Conservation (phyloP, 2,888 invertebrate species). For the Steinernema scapterisci region DNA sequence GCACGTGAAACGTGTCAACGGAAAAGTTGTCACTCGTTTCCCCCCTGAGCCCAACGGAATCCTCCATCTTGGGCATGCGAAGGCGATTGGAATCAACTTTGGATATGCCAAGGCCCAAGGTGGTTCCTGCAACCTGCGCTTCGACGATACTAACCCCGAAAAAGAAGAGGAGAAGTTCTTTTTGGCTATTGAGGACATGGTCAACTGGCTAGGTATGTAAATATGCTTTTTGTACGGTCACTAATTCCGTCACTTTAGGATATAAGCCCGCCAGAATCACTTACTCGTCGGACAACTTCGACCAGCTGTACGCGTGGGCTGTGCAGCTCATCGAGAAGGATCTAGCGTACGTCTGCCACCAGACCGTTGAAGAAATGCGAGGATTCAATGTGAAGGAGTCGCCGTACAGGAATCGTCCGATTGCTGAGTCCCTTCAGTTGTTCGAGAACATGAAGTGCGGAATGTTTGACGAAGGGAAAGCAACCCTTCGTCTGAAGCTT, state of each 20-base stretch:
- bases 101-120: constrained; percentile 89
- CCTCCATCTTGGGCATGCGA: constrained; percentile 97
- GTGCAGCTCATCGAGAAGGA: constrained; percentile 82
- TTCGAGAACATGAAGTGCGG: constrained; percentile 99
- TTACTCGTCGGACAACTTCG: constrained; percentile 96
- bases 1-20: constrained; percentile 84
- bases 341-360: constrained; percentile 95
- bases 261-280: constrained; percentile 90
- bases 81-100: constrained; percentile 99
- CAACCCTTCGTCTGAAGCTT: constrained; percentile 91
- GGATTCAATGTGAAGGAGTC: constrained; percentile 93
- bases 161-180: constrained; percentile 99
- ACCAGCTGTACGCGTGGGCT: constrained; percentile 91
- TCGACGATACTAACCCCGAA: constrained; percentile 99
- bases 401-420: constrained; percentile 88
- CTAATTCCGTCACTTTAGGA: constrained; percentile 70
- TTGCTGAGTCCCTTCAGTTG: constrained; percentile 83
- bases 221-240: neutral
- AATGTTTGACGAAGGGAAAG: constrained; percentile 91
- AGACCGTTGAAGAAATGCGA: constrained; percentile 85
- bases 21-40: constrained; percentile 87
- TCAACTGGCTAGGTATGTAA: constrained; percentile 84
- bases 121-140: constrained; percentile 86
- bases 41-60: constrained; percentile 99
- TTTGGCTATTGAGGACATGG: constrained; percentile 90